Evolutionary conservation across 1,140 invertebrate genomes (phyloP).

Genomic region (Sesamia nonagrioides): DNA sequence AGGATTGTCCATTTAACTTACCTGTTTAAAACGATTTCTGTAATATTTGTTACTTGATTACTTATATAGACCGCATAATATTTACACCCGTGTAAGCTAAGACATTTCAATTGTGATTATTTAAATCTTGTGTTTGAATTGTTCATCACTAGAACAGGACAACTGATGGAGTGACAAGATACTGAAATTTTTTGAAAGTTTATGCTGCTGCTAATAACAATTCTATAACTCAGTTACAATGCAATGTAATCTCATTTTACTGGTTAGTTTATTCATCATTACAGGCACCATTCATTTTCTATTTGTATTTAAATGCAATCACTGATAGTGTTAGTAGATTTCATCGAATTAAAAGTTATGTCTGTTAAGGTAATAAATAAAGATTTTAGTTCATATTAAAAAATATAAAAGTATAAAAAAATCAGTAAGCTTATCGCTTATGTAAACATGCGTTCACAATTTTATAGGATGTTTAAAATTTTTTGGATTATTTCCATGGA

Average conservation of each 20-base stretch:
- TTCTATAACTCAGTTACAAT: background rate
- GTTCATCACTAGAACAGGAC: too few relatives aligned
- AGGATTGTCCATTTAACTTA: background rate
- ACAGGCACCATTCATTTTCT: slow-evolving; percentile 42
- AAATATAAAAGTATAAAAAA: slow-evolving; percentile 49
- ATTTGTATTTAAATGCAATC: slow-evolving; percentile 38
- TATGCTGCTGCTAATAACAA: too few relatives aligned
- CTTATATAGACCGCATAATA: background rate
- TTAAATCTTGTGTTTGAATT: background rate
- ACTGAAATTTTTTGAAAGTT: too few relatives aligned
- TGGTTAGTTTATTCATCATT: slow-evolving; percentile 12
- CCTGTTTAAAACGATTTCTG: background rate
- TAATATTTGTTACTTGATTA: background rate
- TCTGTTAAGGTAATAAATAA: slow-evolving; percentile 7
- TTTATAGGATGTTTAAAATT: background rate
- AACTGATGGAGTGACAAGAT: background rate
- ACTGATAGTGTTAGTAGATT: slow-evolving; percentile 37
- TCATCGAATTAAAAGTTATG: slow-evolving; percentile 19
- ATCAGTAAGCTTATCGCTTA: slow-evolving; percentile 2
- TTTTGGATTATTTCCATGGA: background rate
- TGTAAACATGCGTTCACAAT: slow-evolving; percentile 25
- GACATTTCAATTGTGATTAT: background rate
- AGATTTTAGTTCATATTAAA: slow-evolving; percentile 13
- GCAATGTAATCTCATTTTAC: slow-evolving; percentile 2
- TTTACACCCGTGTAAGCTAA: background rate